phyloP scores from a whole-genome alignment of 2,797 vertebrate species.

The Dermochelys coriacea region DNA sequence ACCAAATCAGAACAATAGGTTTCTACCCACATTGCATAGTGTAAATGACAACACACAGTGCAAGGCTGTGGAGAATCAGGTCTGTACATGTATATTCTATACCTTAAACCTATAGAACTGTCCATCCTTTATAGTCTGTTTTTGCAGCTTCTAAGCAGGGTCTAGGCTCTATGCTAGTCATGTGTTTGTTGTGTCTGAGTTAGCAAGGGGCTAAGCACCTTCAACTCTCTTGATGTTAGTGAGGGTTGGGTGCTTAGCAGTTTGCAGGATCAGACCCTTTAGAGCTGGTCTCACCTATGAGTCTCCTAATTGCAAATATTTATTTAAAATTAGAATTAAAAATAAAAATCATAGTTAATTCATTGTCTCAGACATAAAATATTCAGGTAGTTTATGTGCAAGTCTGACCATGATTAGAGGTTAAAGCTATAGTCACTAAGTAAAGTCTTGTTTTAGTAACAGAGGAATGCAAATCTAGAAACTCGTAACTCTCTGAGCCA shows the following conservation, averaged over 20 bases:
- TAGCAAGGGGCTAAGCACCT: background rate
- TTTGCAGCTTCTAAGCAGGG: constrained; percentile 61
- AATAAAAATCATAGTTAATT: background rate
- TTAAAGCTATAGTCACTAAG: background rate
- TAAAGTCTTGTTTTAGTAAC: background rate
- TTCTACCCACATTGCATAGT: constrained; percentile 33
- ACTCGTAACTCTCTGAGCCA: background rate
- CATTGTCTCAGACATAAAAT: background rate
- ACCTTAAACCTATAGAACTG: constrained; percentile 56
- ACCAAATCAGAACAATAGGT: constrained; percentile 33
- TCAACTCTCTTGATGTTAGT: background rate
- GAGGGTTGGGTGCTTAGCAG: background rate
- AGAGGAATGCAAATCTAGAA: background rate
- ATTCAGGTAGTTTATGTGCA: background rate
- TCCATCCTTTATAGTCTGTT: constrained; percentile 63
- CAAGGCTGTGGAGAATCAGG: constrained; percentile 67
- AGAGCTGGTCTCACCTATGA: constrained; percentile 20
- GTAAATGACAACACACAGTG: constrained; percentile 53
- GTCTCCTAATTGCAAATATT: background rate
- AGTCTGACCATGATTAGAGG: background rate
- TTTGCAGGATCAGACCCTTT: constrained; percentile 21
- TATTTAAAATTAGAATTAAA: background rate
- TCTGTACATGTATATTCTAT: constrained; percentile 79
- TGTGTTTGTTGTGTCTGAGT: fast-evolving
- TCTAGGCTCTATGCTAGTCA: constrained; percentile 20